A percentile compares a stretch with the other conserved stretches of the same genome.
These are phyloP conservation scores for Asteroscopus sphinx DNA, from an alignment of 2,888 invertebrate species.

Conservation along the genomic window DNA sequence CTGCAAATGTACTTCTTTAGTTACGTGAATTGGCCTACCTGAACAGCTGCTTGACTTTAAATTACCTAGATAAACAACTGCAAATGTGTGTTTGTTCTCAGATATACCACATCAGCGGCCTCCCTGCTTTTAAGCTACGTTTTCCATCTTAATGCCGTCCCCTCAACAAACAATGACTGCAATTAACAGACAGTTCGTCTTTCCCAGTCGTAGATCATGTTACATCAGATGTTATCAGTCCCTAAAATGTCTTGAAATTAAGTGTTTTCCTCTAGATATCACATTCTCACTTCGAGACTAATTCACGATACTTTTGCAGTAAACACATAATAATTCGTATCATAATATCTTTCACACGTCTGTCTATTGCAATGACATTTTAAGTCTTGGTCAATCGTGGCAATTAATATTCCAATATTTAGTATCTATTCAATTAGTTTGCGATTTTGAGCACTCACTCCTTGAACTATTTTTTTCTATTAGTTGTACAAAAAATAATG, in stretches of 20 bases:
- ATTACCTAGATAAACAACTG: slow-evolving; percentile 13
- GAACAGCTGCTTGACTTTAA: slow-evolving; percentile 25
- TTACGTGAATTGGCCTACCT: too few relatives aligned
- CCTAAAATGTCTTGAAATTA: slow-evolving; percentile 41
- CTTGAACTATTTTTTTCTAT: slow-evolving; percentile 20
- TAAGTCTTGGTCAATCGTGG: slow-evolving; percentile 65
- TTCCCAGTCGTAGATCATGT: slow-evolving; percentile 29
- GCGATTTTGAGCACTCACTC: slow-evolving; percentile 57
- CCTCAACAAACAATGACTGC: slow-evolving; percentile 14
- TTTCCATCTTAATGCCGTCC: slow-evolving; percentile 20
- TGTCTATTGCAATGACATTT: slow-evolving; percentile 57
- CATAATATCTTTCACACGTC: slow-evolving; percentile 41
- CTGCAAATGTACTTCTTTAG: too few relatives aligned
- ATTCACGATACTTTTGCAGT: slow-evolving; percentile 42
- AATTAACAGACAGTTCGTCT: slow-evolving; percentile 20
- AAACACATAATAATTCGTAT: slow-evolving; percentile 42
- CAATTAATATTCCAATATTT: slow-evolving; percentile 15
- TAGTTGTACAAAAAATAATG: slow-evolving; percentile 22
- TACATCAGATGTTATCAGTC: slow-evolving; percentile 32
- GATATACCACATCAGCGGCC: slow-evolving; percentile 23
- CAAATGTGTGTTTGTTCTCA: slow-evolving; percentile 24
- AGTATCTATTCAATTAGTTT: slow-evolving; percentile 35
- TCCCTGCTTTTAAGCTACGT: slow-evolving; percentile 6
- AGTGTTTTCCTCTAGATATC: slow-evolving; percentile 49
- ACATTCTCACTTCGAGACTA: slow-evolving; percentile 50